Evolutionary conservation across 1,140 invertebrate species (phyloP), one percentile per base, ranked within the genome.

Genomic region (Zaprionus capensis): DNA sequence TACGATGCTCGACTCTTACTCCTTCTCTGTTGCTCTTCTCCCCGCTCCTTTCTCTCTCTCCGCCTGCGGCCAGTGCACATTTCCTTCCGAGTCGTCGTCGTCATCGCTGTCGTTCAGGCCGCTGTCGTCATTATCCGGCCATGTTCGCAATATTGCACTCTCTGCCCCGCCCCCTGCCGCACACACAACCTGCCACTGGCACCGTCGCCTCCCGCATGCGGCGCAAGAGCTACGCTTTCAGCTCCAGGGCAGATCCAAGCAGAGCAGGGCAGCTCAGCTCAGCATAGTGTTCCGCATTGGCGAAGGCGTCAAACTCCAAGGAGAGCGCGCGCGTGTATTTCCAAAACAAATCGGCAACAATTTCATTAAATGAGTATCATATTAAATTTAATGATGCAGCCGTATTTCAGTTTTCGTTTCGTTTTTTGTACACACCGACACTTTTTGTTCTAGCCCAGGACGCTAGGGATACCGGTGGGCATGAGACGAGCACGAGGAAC

Each of bases 381-480:
- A 93, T 93, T 93, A 93, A 93, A 93, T 93, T 93, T 93, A 93
- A 93, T 93, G 92, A 92, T 91, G 91, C 87, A 92, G 91, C 92
- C 91, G 92, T 93, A 93, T 93, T 92, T 93, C 90, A 92, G 91
- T 92, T 92, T 91, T 91, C 85, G 82, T 83, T 91, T 75, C 78
- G 90, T 72, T 81, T 72, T 83, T 87, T 67, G 71, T 76, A 58
- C 64, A 72, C 59, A 63, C 63, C 71, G 65, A 70, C 68, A 74
- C 57, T 79, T 82, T 90, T 85, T 80, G 79, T 80, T 82, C 79
- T 85, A 85, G 62, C 55, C 41, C 24, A 36, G 55, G n/a, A 41
- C 15, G 71, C 17, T 58, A 17, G 26, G 71, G 41, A n/a, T 17
- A 11, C 17, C 46, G 9, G 20, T 3, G 46, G 46, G 17, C 22